phyloP scores from a whole-genome alignment of 1,140 invertebrate genomes.

The Drosophila rhopaloa region DNA sequence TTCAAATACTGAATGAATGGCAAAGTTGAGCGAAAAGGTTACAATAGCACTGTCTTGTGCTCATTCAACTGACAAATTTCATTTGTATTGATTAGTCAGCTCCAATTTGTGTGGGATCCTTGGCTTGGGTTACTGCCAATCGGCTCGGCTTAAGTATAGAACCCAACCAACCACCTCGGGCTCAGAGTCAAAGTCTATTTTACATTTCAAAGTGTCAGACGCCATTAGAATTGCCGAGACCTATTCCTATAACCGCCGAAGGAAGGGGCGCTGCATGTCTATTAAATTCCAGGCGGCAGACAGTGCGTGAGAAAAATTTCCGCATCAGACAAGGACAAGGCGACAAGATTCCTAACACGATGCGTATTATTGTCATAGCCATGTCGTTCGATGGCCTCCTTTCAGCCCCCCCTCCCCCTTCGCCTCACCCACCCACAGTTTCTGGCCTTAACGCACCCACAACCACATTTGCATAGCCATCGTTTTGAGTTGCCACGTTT shows the following conservation, averaged over 20 bases:
- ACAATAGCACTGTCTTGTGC: neutral
- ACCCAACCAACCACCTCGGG: neutral
- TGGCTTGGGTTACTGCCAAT: neutral
- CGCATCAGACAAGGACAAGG: constrained; percentile 32
- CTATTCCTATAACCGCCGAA: neutral
- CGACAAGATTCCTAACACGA: constrained; percentile 44
- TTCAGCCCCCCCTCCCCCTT: too few relatives aligned
- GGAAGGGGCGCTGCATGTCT: constrained; percentile 10
- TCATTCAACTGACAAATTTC: constrained; percentile 46
- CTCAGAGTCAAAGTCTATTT: constrained; percentile 52
- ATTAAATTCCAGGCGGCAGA: constrained; percentile 43
- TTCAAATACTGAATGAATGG: neutral
- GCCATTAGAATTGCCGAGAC: constrained; percentile 37
- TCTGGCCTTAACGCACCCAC: neutral
- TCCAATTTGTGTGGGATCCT: neutral
- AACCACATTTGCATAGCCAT: neutral
- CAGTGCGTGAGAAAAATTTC: constrained; percentile 26
- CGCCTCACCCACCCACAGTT: too few relatives aligned
- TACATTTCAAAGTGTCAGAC: constrained; percentile 54
- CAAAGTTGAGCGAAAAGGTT: neutral
- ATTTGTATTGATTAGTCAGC: constrained; percentile 54
- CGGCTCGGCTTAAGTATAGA: neutral
- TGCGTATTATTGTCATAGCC: constrained; percentile 46
- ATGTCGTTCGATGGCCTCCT: constrained; percentile 4
- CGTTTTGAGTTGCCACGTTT: constrained; percentile 12